Base-by-base conservation (phyloP, 2,797 vertebrate genomes). In the Nyctibius grandis region DNA sequence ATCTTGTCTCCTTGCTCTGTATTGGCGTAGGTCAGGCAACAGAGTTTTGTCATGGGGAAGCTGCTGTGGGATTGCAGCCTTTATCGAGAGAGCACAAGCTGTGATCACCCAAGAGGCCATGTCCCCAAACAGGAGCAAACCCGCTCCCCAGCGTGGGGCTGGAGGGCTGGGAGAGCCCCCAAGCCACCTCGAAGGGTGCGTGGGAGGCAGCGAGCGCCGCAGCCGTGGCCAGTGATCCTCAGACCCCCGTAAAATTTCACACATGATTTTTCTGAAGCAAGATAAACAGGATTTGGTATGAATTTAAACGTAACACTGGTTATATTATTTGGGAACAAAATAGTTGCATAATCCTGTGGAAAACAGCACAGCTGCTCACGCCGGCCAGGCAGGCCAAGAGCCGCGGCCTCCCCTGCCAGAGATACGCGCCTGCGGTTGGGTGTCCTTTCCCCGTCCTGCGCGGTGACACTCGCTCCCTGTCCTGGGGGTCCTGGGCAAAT, bases 231-330 rank as follows among this genome's bases (percentile, higher is more conserved):
- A 12, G 72, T 0, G 0, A 38, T 60, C 3, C 89, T 97, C 96
- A 87, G 91, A 89, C 87, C 88, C 82, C 51, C 38, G 97, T 97
- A 95, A 98, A 98, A 98, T 97, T 97, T 98, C 98, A 98, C 98
- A 98, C 96, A 95, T 80, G 92, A 97, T 97, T 96, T 97, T 96
- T 97, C 95, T 53, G 87, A 96, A 98, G 98, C 98, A 97, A 97
- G 98, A 98, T 97, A 97, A 97, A 98, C 96, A 97, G 78, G 95
- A 97, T 97, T 98, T 97, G 93, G 96, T 96, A 96, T 87, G 97
- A 95, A 92, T 96, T 97, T 93, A 97, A 97, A 96, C 94, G 90
- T 9, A 44, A 82, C 84, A 68, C 80, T 74, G 42, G 84, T 95
- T 79, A 94, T 85, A 51, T 93, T 95, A 88, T 91, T 97, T 94